Evolutionary conservation across 2,113 vertebrate species (phyloP).

Genomic region (Cyanocitta stelleri): DNA sequence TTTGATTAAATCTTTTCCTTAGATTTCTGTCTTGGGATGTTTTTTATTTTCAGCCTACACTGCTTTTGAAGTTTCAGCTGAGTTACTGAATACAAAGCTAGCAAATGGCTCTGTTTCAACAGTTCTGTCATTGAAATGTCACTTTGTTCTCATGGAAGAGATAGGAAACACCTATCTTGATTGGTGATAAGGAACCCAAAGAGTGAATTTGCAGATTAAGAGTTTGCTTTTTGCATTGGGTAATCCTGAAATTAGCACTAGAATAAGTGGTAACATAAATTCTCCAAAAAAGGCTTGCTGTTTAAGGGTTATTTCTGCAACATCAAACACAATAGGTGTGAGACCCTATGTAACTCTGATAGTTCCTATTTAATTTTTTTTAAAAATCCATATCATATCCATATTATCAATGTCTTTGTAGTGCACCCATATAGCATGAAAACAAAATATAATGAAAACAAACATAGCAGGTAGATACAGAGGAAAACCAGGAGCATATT

Average conservation of each 20-base stretch:
- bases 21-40: neutral
- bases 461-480: neutral
- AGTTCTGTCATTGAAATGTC: neutral
- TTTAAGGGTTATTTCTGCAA: neutral
- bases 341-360: neutral
- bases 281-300: neutral
- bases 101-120: neutral
- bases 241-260: neutral
- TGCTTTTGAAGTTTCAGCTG: neutral
- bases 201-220: neutral
- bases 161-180: neutral
- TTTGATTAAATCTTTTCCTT: neutral
- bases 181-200: neutral
- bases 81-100: neutral
- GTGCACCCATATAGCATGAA: neutral
- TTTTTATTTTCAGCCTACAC: neutral
- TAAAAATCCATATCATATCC: accelerated
- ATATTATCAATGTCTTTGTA: neutral
- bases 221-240: neutral
- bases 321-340: neutral
- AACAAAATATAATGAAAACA: neutral
- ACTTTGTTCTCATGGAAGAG: neutral
- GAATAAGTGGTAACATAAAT: neutral
- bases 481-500: neutral
- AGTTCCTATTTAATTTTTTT: neutral